phyloP scores from a whole-genome alignment of 2,888 invertebrate species.

The Psylliodes chrysocephalus region DNA sequence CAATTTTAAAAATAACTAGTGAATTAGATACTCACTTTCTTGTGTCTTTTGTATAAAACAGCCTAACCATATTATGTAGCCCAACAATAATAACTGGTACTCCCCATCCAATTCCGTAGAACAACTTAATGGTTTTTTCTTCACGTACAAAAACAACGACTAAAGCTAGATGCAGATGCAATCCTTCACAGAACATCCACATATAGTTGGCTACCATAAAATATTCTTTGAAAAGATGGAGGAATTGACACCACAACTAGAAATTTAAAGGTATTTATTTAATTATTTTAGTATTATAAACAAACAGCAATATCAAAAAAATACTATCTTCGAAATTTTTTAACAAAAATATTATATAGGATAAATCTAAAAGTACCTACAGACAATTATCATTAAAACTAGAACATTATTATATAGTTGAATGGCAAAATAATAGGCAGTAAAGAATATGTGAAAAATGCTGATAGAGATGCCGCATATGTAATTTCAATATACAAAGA shows the following conservation, averaged over 20 bases:
- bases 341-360: no score
- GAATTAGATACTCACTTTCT: constrained; percentile 65
- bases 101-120: constrained; percentile 76
- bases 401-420: no score
- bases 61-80: constrained; percentile 63
- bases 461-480: no score
- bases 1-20: constrained; percentile 22
- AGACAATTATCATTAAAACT: no score
- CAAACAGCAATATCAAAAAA: no score
- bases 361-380: no score
- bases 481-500: no score
- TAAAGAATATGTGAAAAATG: no score
- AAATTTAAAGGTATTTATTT: no score
- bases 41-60: constrained; percentile 66
- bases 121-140: constrained; percentile 76
- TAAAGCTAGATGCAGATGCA: constrained; percentile 79
- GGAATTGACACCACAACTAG: constrained; percentile 77
- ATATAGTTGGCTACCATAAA: constrained; percentile 81
- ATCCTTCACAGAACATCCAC: constrained; percentile 87
- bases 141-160: constrained; percentile 82
- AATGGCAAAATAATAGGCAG: no score
- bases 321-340: no score
- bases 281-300: no score
- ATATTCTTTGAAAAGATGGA: constrained; percentile 76
- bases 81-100: constrained; percentile 67